Evolutionary conservation across 92 coral and sea anemone species (phyloP), one percentile per base, ranked within the genome.

Genomic region (Actinostola sp.): DNA sequence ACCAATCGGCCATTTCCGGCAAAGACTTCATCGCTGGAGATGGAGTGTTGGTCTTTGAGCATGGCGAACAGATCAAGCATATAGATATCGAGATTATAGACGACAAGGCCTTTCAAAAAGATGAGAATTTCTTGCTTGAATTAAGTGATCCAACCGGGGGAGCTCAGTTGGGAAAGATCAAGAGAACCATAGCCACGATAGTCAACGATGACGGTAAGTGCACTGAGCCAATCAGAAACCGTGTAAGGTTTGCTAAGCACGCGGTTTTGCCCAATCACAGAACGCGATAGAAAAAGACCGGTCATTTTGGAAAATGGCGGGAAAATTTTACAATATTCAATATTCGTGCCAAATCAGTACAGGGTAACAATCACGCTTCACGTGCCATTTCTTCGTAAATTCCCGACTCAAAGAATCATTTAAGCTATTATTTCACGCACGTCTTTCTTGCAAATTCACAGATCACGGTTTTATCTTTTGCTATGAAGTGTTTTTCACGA

Each of bases 91-190:
- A 85, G 24, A 86, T 94, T 27, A 87, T 83, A 35, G 98, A 94
- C 34, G 97, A 94, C 63, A 94, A 94, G 80, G 88, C 88, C 6
- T 94, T 94, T 71, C 97, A 94, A 74, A 94, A 94, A 38, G 98
- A 94, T 61, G 97, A 94, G 60, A 70, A 89, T 26, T 94, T 94
- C 56, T 48, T 86, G 41, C 71, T 94, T 8, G 97, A 91, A 46
- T 77, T 94, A 33, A 52, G 79, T 29, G 84, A 84, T 61, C 88
- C 98, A 30, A 88, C 97, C 0, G 97, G 91, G 0, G 98, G 98
- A 27, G 95, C 90, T 27, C 66, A 65, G 28, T 81, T 94, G n/a
- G 98, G 98, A 33, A 84, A 85, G 54, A 76, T 94, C 26, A 82
- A 67, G 70, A 75, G 90, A 58, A 86, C 92, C 4, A 82, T 93